Evolutionary conservation across 2,797 vertebrate species (phyloP).

Genomic region (Microctenopoma steveboyesi): DNA sequence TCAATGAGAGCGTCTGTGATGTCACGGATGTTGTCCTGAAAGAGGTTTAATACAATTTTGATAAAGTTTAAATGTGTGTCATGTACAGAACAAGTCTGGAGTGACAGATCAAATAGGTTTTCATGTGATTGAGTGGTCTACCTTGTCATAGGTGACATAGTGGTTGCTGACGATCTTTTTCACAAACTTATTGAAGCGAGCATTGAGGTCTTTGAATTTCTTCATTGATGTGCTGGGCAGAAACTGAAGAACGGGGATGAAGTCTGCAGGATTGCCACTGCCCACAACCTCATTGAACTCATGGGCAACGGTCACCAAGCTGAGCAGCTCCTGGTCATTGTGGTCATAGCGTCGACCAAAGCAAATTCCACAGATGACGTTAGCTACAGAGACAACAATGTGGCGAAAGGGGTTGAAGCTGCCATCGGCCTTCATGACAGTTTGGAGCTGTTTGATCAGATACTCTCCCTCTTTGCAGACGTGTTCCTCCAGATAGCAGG

Average conservation of each 20-base stretch:
- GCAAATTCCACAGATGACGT: conserved; percentile 92
- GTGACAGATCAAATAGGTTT: neutral
- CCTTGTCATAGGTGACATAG: conserved; percentile 88
- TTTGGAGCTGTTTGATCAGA: conserved; percentile 81
- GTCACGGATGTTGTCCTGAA: conserved; percentile 90
- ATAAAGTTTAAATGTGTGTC: neutral
- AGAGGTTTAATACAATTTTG: conserved; percentile 5
- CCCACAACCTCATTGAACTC: conserved; percentile 85
- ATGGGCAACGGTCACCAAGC: conserved; percentile 81
- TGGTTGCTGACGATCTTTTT: conserved; percentile 87
- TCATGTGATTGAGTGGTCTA: conserved; percentile 51
- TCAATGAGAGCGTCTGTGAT: conserved; percentile 93
- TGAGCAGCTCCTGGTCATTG: conserved; percentile 85
- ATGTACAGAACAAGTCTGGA: neutral
- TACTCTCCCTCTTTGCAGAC: conserved; percentile 84
- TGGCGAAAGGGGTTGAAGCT: conserved; percentile 85
- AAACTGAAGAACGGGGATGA: conserved; percentile 89
- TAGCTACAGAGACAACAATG: conserved; percentile 90
- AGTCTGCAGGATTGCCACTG: conserved; percentile 87
- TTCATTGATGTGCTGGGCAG: conserved; percentile 85
- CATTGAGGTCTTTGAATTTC: conserved; percentile 83
- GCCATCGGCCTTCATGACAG: conserved; percentile 79
- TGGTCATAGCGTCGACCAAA: conserved; percentile 91
- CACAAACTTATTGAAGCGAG: conserved; percentile 76
- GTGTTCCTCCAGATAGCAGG: conserved; percentile 90